Evolutionary conservation across 2,888 invertebrate species (phyloP), one percentile per base, ranked within the genome.

Genomic region (Drosophila flavopinicola): DNA sequence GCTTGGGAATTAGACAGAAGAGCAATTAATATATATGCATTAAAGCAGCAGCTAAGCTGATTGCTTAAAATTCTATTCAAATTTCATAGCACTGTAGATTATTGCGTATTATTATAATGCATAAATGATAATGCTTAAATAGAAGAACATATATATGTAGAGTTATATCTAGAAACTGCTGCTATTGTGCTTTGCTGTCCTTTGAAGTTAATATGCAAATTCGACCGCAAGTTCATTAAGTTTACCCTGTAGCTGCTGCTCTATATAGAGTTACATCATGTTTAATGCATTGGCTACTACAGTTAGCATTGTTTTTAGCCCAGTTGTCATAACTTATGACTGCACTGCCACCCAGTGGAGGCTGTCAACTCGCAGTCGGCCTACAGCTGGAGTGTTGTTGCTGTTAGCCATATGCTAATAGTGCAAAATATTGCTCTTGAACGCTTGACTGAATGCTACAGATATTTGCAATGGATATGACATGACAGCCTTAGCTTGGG

Each of bases 391-490:
- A 45, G 54, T 63, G 60, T 56, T 48, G 52, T 42, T 63, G 60
- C 53, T 48, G 52, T 42, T 42, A 54, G 42, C 37, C 61, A 39
- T 51, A 67, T 83, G 86, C 61, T 44, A 85, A 85, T 78, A 27
- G n/a, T 35, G 57, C 53, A 72, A 45, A 56, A 69, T 65, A 75
- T 83, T 79, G 80, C 65, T 79, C 76, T 84, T 80, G 87, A 79
- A 86, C 80, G 85, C 60, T 68, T 80, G 80, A 65, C 73, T 84
- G 80, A 76, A 51, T 84, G 73, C 61, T 45, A 61, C 37, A 66
- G 76, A 64, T 65, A 85, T 20, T 20, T 49, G 47, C 42, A 53
- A 54, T 52, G 51, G 53, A 74, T 71, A 71, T 65, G 78, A 52
- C 75, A 70, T 60, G 71, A 75, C 71, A 67, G 53, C 15, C 56